These are phyloP conservation scores for Sylvilagus bachmani DNA, from an alignment of 2,113 vertebrate species.

Conservation along the genomic window DNA sequence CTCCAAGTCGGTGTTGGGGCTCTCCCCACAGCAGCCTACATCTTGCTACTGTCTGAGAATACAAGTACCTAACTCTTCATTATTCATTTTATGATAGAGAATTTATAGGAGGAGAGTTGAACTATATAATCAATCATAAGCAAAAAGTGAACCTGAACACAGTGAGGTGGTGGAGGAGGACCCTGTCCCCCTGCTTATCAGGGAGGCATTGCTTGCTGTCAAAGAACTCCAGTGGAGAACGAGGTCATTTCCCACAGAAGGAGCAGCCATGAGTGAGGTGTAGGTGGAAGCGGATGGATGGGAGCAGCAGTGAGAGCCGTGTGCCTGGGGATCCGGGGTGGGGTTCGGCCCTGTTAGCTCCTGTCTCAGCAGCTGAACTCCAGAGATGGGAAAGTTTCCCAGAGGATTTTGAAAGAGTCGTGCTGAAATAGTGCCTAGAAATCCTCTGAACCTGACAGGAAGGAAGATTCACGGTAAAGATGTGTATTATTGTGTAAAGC, in stretches of 20 bases:
- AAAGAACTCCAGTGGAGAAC: background rate
- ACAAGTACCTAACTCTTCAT: background rate
- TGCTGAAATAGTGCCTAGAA: background rate
- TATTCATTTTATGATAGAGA: background rate
- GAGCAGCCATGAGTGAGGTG: too few species aligned
- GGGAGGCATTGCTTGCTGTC: background rate
- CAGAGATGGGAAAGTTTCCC: background rate
- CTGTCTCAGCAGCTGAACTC: background rate
- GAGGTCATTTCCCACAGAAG: background rate
- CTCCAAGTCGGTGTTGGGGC: background rate
- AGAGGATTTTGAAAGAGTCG: background rate
- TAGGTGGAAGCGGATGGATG: too few species aligned
- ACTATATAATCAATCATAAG: background rate
- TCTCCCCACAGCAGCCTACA: background rate
- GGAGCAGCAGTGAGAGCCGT: accelerated
- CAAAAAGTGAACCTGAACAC: background rate
- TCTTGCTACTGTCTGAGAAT: background rate
- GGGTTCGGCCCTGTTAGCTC: background rate
- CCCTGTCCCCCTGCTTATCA: background rate
- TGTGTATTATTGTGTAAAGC: background rate
- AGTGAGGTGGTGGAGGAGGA: background rate
- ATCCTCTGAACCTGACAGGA: background rate
- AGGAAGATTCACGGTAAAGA: background rate
- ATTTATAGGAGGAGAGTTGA: background rate
- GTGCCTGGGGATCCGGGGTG: accelerated